Evolutionary conservation across 37 sponge, comb jelly and placozoan genomes (phyloP).

Genomic region (Dysidea cf. avara): DNA sequence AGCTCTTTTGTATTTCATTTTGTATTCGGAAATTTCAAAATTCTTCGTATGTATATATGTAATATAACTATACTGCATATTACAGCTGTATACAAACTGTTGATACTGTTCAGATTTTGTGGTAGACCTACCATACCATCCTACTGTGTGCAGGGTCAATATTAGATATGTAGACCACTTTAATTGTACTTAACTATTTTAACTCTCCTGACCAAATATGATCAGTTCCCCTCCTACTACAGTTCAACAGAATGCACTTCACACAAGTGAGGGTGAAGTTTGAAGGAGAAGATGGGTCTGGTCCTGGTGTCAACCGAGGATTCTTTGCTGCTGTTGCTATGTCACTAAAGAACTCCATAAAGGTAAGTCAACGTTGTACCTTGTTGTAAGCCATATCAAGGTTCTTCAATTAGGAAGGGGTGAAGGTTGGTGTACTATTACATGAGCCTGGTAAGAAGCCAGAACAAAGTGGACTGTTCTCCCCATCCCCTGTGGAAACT

Average conservation of each 20-base stretch:
- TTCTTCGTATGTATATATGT: not conserved
- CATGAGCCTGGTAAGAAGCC: constrained; percentile 66
- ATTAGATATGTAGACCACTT: no score
- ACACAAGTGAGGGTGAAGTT: constrained; percentile 65
- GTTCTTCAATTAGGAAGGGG: constrained; percentile 6
- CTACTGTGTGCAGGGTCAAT: no score
- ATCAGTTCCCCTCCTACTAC: no score
- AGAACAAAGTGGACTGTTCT: constrained; percentile 45
- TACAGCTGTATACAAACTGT: not conserved
- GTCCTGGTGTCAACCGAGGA: constrained; percentile 85
- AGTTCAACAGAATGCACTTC: constrained; percentile 60
- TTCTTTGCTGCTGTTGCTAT: constrained; percentile 81
- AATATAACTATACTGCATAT: not conserved
- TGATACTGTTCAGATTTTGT: no score
- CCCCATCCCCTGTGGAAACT: no score
- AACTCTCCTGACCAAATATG: no score
- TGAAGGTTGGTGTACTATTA: constrained; percentile 35
- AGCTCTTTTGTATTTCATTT: not conserved
- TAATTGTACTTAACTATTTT: no score
- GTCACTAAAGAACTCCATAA: constrained; percentile 62
- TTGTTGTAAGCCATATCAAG: not conserved
- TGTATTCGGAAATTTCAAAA: not conserved
- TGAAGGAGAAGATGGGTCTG: constrained; percentile 87
- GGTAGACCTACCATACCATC: no score
- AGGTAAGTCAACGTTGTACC: constrained; percentile 6